Evolutionary conservation across 2,113 vertebrate genomes (phyloP), one percentile per base, ranked within the genome.

Genomic region (Nicator chloris): DNA sequence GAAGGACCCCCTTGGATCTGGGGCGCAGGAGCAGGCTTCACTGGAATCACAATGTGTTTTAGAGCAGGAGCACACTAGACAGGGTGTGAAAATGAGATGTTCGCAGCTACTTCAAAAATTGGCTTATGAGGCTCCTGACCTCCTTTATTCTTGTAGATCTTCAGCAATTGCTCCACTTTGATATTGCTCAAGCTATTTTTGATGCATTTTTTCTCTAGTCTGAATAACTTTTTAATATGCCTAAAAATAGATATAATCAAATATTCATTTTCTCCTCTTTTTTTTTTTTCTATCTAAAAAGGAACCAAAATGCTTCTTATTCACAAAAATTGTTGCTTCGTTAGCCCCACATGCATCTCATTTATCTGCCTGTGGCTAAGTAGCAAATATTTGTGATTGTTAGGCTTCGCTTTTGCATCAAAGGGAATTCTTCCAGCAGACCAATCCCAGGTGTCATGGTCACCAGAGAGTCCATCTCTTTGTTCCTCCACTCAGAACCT

Each of bases 141-240:
- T 95, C 81, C 53, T 97, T 92, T 93, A 84, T 73, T 95, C 93
- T 72, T 39, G 20, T 17, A 93, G 91, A 83, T 86, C 81, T 96
- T 92, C 89, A 96, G 83, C 88, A 95, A 50, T 60, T 96, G 96
- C 66, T 94, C 95, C 51, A 96, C 83, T 97, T 98, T 80, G 56
- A 56, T 76, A 76, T 54, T 0, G 2, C 44, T 81, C 10, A 35
- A 84, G 68, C n/a, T 94, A 75, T 90, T 94, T 94, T 86, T 86
- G 39, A 88, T 54, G 21, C 0, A 0, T 28, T 71, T 91, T 93
- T 56, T 75, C n/a, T 85, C 49, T 42, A 73, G 47, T 59, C 84
- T 60, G 76, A 78, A 56, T 77, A 93, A 84, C 47, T 89, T 91
- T 88, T 82, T 68, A 82, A 92, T 80, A 49, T 81, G 45, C 31